Evolutionary conservation across 2,797 vertebrate species (phyloP), one percentile per base, ranked within the genome.

Genomic region (Tauraco hartlaubi): DNA sequence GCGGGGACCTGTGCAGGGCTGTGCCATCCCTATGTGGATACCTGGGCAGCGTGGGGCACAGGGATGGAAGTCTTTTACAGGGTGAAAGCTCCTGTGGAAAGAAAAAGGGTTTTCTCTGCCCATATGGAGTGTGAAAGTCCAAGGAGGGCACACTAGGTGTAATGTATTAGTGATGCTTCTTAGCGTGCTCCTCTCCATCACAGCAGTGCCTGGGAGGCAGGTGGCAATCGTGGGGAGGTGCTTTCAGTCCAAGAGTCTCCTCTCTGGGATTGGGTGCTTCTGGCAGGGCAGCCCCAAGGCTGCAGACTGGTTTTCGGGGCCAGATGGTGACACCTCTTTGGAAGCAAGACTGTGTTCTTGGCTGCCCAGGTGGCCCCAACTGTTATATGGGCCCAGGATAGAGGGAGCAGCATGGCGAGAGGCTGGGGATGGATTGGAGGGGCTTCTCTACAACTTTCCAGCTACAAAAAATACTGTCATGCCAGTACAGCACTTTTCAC

Each of bases 1-100:
- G 31, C 9, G 0, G 33, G 37, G 10, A 9, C 25, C n/a, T 5
- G 2, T 22, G 35, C 2, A 5, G 29, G n/a, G 16, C 48, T 2
- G 0, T 37, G 35, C 26, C 6, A 2, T 48, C 43, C 62, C 35
- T 79, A 16, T 35, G 26, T 68, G 56, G 37, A 31, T 43, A 18
- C 11, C 68, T 72, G 29, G 44, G 13, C 46, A 69, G 33, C 2
- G 2, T 21, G 51, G 22, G 22, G n/a, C 54, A 43, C 25, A n/a
- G 19, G 23, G 5, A 11, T 43, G 39, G 49, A 22, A 63, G 44
- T 43, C n/a, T 76, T 74, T 78, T 58, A 71, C 9, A 58, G 59
- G 15, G 61, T 76, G 64, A 76, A 83, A 69, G 29, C 68, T 69
- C 29, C 52, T 46, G 16, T 26, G 43, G 86, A 35, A 61, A 63